Percentiles rank a stretch among this genome's conserved stretches.
phyloP scores from a whole-genome alignment of 2,888 invertebrate genomes.

The Sinopyrophorus schimmeli region DNA sequence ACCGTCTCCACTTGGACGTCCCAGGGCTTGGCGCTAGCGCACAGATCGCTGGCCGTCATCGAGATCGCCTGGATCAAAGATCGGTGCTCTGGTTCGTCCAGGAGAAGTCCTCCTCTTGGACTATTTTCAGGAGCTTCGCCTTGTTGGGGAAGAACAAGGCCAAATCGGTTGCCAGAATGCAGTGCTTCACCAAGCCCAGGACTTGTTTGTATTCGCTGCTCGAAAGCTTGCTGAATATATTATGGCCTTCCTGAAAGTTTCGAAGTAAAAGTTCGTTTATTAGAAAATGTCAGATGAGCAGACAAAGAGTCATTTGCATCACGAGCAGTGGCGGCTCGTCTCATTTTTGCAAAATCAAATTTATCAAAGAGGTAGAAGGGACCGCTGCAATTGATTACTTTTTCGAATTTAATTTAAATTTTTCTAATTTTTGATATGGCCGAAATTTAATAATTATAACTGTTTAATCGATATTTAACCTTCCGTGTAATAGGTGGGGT shows the following conservation, averaged over 20 bases:
- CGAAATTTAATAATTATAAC: no score
- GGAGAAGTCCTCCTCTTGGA: conserved; percentile 61
- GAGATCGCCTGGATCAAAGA: conserved; percentile 72
- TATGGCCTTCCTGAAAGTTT: conserved; percentile 75
- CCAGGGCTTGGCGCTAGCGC: conserved; percentile 86
- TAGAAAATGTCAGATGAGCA: conserved; percentile 13
- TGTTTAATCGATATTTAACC: no score
- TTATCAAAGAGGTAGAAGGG: no score
- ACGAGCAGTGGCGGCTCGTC: no score
- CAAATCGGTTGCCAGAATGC: conserved; percentile 83
- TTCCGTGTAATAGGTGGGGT: no score
- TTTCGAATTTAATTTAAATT: no score
- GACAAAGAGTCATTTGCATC: no score
- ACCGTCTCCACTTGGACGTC: conserved; percentile 78
- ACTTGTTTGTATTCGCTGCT: conserved; percentile 77
- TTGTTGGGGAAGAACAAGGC: conserved; percentile 81
- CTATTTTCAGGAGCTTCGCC: conserved; percentile 61
- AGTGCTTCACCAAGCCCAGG: conserved; percentile 74
- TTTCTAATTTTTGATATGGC: no score
- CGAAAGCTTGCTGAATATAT: conserved; percentile 75
- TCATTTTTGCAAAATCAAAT: no score
- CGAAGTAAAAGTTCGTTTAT: no score
- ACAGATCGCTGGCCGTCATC: conserved; percentile 84
- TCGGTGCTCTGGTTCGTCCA: conserved; percentile 70
- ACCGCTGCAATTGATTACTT: no score